Percentiles rank a stretch among this genome's conserved stretches.
phyloP scores from a whole-genome alignment of 1,140 invertebrate species.

The Lepidurus arcticus region DNA sequence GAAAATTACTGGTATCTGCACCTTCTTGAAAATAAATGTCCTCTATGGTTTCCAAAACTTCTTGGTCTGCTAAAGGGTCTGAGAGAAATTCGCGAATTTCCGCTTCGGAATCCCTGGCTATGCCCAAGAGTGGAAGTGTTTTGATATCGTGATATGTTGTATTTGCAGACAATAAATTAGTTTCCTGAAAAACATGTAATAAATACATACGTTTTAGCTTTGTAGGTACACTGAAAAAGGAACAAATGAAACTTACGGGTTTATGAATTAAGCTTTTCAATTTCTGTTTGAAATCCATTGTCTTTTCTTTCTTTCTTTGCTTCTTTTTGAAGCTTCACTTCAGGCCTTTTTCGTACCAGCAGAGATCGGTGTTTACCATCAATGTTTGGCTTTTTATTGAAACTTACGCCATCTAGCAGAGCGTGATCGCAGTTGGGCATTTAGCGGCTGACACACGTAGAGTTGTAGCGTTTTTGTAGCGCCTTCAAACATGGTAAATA shows the following conservation, averaged over 20 bases:
- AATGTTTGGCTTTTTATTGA: no score
- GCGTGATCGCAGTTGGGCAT: not conserved
- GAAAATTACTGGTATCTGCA: slow-evolving; percentile 62
- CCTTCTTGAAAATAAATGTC: slow-evolving; percentile 57
- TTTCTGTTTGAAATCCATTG: not conserved
- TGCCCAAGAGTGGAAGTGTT: not conserved
- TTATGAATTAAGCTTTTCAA: not conserved
- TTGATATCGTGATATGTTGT: not conserved
- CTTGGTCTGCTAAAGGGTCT: slow-evolving; percentile 61
- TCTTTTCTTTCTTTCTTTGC: not conserved
- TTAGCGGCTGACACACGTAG: not conserved
- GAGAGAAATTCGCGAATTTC: slow-evolving; percentile 37
- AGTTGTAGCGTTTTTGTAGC: not conserved
- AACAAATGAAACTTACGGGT: not conserved
- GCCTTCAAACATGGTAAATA: slow-evolving; percentile 19
- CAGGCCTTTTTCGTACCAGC: no score
- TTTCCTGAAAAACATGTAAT: not conserved
- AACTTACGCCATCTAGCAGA: not conserved
- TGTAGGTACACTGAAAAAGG: not conserved
- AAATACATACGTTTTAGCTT: not conserved
- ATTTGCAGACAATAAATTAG: not conserved
- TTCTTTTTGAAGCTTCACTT: no score
- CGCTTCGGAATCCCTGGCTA: slow-evolving; percentile 37
- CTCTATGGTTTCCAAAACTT: slow-evolving; percentile 66
- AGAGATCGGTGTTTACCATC: no score